Evolutionary conservation across 2,113 vertebrate species (phyloP), one percentile per base, ranked within the genome.

Genomic region (Chaenocephalus aceratus): DNA sequence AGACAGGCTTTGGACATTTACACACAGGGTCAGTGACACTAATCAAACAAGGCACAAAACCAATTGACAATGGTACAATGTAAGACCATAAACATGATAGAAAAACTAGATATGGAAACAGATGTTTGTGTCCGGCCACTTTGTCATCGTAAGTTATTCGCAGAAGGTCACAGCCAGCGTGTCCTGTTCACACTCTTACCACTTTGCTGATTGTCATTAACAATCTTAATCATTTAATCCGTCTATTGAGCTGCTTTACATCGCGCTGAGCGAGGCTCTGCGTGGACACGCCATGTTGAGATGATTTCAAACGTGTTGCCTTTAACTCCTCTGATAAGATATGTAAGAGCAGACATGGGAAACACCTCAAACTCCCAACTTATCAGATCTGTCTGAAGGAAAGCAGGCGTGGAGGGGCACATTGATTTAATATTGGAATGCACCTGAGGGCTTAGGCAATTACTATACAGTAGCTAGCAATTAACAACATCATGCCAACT

Each of bases 41-140:
- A 78, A 74, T 83, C 53, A 77, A 90, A 90, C 88, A 93, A 93
- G 92, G 91, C 92, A 92, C 91, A 80, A 67, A 86, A 90, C 80
- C 68, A 66, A 77, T 83, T 75, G 82, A 89, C 73, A 89, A 30
- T 53, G 54, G 77, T 83, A 79, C 75, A 88, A 89, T 11, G 62
- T 81, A 84, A 91, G 82, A 89, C 79, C 88, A 86, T 80, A 81
- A n/a, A 81, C 76, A 84, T 88, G 75, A 84, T 71, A 80, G 61
- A 83, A 87, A 85, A 58, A 81, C 67, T 67, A 90, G 14, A 71
- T 10, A 79, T 30, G 70, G 54, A 83, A 73, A 65, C 45, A 56
- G 64, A 77, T 77, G 66, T 63, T 81, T 73, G 66, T 56, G 65
- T 83, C 86, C 75, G 64, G 80, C 51, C 61, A 75, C 72, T 45